These are phyloP conservation scores for Cuculus canorus DNA, from an alignment of 2,797 vertebrate genomes.

Conservation along the genomic window DNA sequence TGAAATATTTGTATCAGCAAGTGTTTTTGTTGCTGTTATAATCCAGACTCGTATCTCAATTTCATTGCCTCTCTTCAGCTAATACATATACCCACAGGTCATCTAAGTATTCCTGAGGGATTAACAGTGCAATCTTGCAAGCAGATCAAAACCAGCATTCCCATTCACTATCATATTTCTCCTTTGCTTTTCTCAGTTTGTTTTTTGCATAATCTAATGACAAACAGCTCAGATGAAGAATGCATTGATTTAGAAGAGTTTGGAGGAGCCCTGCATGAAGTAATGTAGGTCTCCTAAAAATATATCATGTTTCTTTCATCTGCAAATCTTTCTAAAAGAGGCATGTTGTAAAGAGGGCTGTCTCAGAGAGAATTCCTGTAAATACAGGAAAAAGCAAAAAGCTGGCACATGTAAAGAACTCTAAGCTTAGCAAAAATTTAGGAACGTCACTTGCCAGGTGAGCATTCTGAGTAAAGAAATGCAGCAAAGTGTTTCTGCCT, in stretches of 20 bases:
- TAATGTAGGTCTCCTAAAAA: neutral
- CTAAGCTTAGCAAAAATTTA: neutral
- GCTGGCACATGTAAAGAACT: neutral
- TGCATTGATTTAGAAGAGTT: neutral
- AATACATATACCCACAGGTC: neutral
- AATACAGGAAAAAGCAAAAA: neutral
- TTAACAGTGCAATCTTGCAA: neutral
- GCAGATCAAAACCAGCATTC: neutral
- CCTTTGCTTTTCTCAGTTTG: neutral
- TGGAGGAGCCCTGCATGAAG: neutral
- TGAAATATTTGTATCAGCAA: neutral
- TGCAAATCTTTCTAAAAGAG: neutral
- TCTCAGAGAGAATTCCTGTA: neutral
- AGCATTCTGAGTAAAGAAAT: neutral
- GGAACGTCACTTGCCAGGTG: slow-evolving; percentile 20
- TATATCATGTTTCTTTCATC: neutral
- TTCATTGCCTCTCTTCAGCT: neutral
- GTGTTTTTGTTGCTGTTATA: neutral
- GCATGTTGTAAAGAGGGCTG: neutral
- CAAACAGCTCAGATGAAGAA: neutral
- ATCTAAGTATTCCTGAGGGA: neutral
- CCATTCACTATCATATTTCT: accelerated
- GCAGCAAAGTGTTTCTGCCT: neutral
- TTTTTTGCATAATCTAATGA: neutral
- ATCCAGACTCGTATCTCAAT: neutral